phyloP scores from a whole-genome alignment of 2,113 vertebrate genomes.

The Hyperopisus bebe region DNA sequence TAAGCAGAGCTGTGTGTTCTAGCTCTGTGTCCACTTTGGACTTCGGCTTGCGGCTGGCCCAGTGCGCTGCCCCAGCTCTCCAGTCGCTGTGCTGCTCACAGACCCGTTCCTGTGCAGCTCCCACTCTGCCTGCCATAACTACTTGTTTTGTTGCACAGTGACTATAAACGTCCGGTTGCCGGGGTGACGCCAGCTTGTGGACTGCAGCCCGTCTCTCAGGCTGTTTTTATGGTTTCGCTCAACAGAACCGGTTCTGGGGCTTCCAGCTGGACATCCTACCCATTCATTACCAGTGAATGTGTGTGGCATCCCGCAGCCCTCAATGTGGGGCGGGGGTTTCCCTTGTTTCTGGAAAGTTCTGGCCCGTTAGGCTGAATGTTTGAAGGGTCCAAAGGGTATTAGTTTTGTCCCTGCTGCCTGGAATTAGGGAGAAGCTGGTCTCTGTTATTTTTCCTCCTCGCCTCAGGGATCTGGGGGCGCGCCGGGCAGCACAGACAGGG shows the following conservation, averaged over 20 bases:
- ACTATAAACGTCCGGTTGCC: background rate
- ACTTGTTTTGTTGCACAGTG: background rate
- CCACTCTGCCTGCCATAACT: background rate
- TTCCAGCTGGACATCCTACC: background rate
- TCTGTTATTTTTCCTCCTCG: background rate
- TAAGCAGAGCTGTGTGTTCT: background rate
- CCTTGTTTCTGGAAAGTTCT: background rate
- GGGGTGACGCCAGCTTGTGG: background rate
- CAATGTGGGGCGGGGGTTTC: background rate
- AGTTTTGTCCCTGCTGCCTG: background rate
- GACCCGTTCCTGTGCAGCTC: background rate
- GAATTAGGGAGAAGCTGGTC: background rate
- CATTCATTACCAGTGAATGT: background rate
- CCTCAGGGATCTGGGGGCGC: constrained; percentile 17
- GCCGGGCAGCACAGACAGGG: background rate
- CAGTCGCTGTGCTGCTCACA: background rate
- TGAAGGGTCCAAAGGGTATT: background rate
- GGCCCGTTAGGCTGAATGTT: background rate
- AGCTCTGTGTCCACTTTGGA: background rate
- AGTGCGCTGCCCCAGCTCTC: background rate
- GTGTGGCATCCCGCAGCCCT: background rate
- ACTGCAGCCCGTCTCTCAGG: background rate
- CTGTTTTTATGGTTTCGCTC: background rate
- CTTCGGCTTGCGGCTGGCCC: background rate
- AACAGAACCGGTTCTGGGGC: background rate